Evolutionary conservation across 1,140 invertebrate species (phyloP).

Genomic region (Frieseomelitta varia): DNA sequence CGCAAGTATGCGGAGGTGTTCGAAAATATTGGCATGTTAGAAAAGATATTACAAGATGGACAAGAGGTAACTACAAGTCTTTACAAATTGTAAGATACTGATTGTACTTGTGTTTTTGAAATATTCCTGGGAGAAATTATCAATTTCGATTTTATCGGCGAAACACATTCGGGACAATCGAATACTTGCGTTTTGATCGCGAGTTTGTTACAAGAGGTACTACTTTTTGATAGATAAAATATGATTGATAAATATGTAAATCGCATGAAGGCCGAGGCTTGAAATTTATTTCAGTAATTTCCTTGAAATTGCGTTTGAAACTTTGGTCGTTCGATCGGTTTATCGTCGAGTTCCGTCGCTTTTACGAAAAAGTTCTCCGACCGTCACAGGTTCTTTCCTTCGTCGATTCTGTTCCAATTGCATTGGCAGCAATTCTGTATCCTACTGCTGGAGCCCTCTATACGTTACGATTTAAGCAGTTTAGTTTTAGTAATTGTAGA

Average conservation of each 20-base stretch:
- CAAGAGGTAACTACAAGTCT: too few relatives aligned
- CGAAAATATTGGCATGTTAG: too few relatives aligned
- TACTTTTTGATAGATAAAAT: background rate
- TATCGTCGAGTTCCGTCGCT: background rate
- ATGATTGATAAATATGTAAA: too few relatives aligned
- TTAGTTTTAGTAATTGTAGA: conserved; percentile 19
- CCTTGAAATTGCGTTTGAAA: background rate
- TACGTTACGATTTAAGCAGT: conserved; percentile 36
- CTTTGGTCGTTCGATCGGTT: background rate
- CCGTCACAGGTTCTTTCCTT: background rate
- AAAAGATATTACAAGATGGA: too few relatives aligned
- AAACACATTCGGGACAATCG: too few relatives aligned
- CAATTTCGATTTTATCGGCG: too few relatives aligned
- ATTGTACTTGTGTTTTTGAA: too few relatives aligned
- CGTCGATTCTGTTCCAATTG: conserved; percentile 11
- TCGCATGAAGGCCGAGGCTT: background rate
- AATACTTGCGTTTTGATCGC: too few relatives aligned
- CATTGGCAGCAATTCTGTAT: conserved; percentile 58
- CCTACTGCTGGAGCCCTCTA: conserved; percentile 65
- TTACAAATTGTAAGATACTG: too few relatives aligned
- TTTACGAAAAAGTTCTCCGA: background rate
- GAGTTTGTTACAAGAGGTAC: too few relatives aligned
- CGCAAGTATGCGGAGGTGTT: too few relatives aligned
- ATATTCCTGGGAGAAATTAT: too few relatives aligned
- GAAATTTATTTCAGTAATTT: background rate